Conservation (phyloP, 30 jellyfish, hydroid and myxozoan genomes). For the Turritopsis dohrnii region DNA sequence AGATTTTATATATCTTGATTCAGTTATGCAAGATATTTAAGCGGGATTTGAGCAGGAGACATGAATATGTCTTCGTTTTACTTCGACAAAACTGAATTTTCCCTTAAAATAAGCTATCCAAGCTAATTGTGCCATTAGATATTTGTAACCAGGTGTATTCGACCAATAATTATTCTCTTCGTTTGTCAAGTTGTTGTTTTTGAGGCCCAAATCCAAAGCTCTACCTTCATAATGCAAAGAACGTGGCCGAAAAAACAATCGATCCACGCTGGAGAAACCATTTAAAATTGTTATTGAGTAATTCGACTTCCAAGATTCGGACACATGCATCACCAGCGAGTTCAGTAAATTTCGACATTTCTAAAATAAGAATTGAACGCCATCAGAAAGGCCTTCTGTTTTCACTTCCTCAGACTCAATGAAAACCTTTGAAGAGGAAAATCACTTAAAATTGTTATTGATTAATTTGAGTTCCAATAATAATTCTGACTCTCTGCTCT, state of each 20-base stretch:
- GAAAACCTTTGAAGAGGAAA: background rate
- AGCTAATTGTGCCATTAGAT: background rate
- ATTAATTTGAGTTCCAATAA: too few relatives aligned
- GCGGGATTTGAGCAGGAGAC: background rate
- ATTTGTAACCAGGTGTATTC: background rate
- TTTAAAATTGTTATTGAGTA: background rate
- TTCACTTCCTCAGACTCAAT: too few relatives aligned
- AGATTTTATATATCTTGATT: too few relatives aligned
- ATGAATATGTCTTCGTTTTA: background rate
- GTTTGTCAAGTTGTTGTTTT: background rate
- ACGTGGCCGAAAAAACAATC: background rate
- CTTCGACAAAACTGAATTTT: background rate
- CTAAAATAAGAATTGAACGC: background rate
- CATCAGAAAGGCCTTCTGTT: too few relatives aligned
- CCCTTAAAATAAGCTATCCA: background rate
- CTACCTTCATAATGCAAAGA: background rate
- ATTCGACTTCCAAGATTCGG: background rate
- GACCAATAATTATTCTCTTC: background rate
- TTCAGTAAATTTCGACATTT: background rate
- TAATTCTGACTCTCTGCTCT: too few relatives aligned
- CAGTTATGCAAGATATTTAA: too few relatives aligned
- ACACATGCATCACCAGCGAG: background rate
- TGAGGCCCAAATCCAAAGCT: background rate
- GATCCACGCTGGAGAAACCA: background rate
- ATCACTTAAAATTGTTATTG: background rate